Conservation (phyloP, 2,888 invertebrate genomes). For the Heliconius erato region DNA sequence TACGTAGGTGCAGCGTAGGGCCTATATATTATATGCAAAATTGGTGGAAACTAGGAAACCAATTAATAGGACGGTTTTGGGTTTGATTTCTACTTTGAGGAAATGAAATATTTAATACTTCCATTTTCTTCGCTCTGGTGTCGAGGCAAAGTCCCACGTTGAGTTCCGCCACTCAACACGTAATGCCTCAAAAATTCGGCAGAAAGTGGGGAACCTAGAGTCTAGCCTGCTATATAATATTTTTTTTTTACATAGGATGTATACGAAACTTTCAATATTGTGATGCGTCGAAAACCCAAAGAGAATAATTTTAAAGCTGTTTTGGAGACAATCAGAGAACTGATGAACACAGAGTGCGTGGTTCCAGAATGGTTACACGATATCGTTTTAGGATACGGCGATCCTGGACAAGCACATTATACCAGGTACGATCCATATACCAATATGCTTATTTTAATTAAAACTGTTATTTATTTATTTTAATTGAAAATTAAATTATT, state of each 20-base stretch:
- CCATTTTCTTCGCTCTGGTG: no score
- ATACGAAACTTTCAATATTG: constrained; percentile 97
- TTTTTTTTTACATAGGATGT: constrained; percentile 86
- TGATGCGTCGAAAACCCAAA: constrained; percentile 99
- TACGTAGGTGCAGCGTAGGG: no score
- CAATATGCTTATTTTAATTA: neutral
- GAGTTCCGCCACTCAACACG: no score
- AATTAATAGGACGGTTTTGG: neutral
- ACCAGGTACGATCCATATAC: constrained; percentile 82
- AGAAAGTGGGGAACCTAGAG: no score
- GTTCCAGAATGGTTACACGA: constrained; percentile 99
- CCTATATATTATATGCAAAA: neutral
- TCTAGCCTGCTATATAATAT: neutral
- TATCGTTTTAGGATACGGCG: constrained; percentile 98
- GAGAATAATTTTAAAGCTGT: constrained; percentile 99
- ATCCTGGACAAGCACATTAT: constrained; percentile 98
- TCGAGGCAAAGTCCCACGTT: no score
- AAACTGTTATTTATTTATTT: neutral
- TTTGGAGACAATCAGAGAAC: constrained; percentile 98
- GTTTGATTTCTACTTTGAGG: no score
- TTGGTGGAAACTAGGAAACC: neutral
- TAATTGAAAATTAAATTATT: neutral
- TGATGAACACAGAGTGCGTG: constrained; percentile 99
- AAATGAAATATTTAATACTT: no score
- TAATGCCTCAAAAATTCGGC: no score